These are phyloP conservation scores for Smutsia gigantea DNA, from an alignment of 2,797 vertebrate species.

Conservation along the genomic window DNA sequence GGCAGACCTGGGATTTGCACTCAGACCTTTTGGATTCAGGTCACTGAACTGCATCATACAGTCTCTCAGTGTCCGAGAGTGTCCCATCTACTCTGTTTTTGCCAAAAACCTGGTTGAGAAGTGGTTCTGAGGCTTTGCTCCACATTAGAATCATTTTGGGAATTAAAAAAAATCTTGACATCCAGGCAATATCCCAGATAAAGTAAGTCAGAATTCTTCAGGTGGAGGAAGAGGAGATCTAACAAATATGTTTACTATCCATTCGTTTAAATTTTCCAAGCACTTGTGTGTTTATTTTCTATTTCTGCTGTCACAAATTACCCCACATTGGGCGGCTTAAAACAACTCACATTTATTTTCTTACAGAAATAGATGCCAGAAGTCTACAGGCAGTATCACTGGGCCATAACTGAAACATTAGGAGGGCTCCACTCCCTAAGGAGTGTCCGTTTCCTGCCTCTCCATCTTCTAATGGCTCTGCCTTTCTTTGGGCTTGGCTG, in stretches of 20 bases:
- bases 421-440: not conserved
- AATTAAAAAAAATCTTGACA: not conserved
- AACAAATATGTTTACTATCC: not conserved
- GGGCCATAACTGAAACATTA: not conserved
- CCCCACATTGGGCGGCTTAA: not conserved
- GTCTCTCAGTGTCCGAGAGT: not conserved
- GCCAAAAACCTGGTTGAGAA: not conserved
- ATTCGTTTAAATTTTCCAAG: not conserved
- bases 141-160: not conserved
- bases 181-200: not conserved
- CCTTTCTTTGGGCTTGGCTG: not conserved
- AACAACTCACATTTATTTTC: not conserved
- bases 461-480: not conserved
- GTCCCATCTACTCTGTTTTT: not conserved
- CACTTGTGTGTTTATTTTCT: not conserved
- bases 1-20: not conserved
- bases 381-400: not conserved
- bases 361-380: not conserved
- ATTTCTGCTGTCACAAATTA: not conserved
- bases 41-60: not conserved
- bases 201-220: not conserved
- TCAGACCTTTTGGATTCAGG: not conserved
- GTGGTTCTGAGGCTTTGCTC: not conserved
- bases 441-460: not conserved
- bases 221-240: rapidly evolving